Evolutionary conservation across 2,113 vertebrate genomes (phyloP).

Genomic region (Atherinomorus stipes): DNA sequence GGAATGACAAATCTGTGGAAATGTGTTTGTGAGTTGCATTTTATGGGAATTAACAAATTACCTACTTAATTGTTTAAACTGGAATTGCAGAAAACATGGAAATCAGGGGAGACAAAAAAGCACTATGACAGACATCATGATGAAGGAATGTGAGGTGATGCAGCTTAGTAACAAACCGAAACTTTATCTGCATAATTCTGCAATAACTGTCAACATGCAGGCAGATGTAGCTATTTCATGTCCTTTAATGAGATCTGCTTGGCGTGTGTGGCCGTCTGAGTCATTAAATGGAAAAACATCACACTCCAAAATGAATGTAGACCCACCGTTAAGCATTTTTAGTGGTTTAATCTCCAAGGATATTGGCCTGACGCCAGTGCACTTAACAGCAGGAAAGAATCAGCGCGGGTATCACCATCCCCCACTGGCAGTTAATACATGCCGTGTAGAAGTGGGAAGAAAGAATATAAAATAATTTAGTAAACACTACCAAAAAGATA

Average conservation of each 20-base stretch:
- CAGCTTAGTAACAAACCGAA: too few species aligned
- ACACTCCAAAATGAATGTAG: neutral
- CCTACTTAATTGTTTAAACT: too few species aligned
- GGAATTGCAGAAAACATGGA: too few species aligned
- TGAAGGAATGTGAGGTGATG: too few species aligned
- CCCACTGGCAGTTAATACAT: conserved; percentile 6
- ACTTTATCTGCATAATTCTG: too few species aligned
- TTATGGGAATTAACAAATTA: too few species aligned
- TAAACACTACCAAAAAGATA: neutral
- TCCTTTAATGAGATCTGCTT: neutral
- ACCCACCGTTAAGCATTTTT: conserved; percentile 2
- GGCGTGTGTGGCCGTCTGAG: neutral
- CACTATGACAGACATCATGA: too few species aligned
- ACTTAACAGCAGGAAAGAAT: conserved; percentile 49
- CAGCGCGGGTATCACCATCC: neutral
- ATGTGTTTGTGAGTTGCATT: too few species aligned
- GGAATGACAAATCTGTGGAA: too few species aligned
- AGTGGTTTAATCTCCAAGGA: neutral
- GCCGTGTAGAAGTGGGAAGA: neutral
- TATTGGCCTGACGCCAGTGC: conserved; percentile 39
- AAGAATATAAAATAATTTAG: neutral
- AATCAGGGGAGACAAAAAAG: too few species aligned
- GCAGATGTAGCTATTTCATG: neutral
- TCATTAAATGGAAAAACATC: neutral
- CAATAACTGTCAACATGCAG: too few species aligned